Base-by-base conservation (phyloP, 2,113 vertebrate genomes). In the Collichthys lucidus region DNA sequence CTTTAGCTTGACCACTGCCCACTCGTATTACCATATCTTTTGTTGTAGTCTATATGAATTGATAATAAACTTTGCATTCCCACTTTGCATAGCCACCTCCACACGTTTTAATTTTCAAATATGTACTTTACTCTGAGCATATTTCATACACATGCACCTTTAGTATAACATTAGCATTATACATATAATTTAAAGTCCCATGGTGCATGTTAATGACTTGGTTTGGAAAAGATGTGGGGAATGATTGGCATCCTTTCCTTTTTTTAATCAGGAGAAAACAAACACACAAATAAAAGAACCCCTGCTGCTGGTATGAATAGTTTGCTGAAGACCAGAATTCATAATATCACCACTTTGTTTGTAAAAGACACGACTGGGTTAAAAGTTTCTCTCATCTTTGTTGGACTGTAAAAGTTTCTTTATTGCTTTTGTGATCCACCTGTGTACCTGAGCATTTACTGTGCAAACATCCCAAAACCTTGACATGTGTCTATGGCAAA, bases 261-360 rank as follows among this genome's bases (percentile, higher is more conserved):
- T 47, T 56, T 20, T 50, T n/a, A n/a, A 29, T 65, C 14, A 20
- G 22, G 5, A n/a, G 17, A 50, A 47, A 9, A 57, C 47, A 62
- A 50, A 68, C 42, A 49, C 49, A 60, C 14, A 66, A 71, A 79
- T 47, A 17, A 73, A 60, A 73, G 26, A 5, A 65, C 40, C 56
- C 74, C 52, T 53, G 26, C 79, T 26, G 31, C 63, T 69, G 24
- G 2, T 47, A 29, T 53, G 61, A 79, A 11, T 24, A 14, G 11
- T 57, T 62, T 67, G 35, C 69, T 62, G 56, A 62, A 69, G 12
- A 63, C 57, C 53, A 2, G 14, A 53, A 29, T 26, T 7, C 42
- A 0, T 59, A 24, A 46, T 65, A 2, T 7, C 31, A 17, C 22
- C 22, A 44, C 22, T 79, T 47, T 56, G 40, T 72, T 49, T 80